These are phyloP conservation scores for Saguinus imperator DNA, from an alignment of 2,113 vertebrate species.

Conservation along the genomic window DNA sequence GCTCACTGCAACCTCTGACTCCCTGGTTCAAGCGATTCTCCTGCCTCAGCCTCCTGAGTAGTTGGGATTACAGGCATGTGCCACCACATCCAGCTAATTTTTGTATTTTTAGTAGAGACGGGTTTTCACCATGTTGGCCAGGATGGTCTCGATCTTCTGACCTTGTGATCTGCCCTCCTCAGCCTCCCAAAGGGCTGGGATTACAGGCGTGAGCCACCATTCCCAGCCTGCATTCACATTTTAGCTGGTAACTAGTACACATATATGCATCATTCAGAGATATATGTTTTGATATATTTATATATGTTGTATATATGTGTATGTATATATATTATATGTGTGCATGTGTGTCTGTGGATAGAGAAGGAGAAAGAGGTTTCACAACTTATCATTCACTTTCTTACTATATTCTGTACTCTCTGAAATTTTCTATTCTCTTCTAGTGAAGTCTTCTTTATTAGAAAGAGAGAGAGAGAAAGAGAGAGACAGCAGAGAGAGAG, in stretches of 20 bases:
- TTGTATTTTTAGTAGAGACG: no score
- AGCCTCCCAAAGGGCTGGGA: no score
- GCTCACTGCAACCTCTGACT: no score
- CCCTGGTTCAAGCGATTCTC: no score
- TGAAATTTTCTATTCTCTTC: background rate
- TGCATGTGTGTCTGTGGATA: background rate
- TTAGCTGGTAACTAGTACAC: background rate
- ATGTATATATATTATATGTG: background rate
- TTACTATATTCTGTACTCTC: background rate
- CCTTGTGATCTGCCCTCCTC: no score
- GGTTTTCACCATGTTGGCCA: no score
- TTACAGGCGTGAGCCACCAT: no score
- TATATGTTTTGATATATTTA: background rate
- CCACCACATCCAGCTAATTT: no score
- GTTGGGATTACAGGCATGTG: no score
- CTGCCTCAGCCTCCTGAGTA: no score
- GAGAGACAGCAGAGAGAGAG: background rate
- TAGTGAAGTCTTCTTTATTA: background rate
- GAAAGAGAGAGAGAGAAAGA: background rate
- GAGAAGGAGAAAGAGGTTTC: background rate
- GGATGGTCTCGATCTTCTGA: no score
- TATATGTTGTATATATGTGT: no score
- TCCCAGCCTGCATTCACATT: background rate
- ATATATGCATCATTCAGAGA: background rate
- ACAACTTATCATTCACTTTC: background rate